These are phyloP conservation scores for Discoglossus pictus DNA, from an alignment of 2,797 vertebrate genomes.

Conservation along the genomic window DNA sequence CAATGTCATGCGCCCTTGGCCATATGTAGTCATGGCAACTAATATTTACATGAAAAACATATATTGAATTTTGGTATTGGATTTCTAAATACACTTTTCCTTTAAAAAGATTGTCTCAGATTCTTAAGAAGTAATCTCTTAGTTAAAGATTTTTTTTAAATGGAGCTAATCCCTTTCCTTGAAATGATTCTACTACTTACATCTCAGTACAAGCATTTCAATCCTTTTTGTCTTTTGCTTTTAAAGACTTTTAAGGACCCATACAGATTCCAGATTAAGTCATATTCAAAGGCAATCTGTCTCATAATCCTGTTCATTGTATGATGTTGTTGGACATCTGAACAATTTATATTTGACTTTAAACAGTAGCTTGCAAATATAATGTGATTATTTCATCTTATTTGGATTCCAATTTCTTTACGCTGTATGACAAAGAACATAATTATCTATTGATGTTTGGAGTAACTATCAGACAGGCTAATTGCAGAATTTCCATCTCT, in stretches of 20 bases:
- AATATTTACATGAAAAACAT: no score
- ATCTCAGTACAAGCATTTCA: not conserved
- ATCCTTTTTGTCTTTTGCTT: not conserved
- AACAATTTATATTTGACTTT: slow-evolving; percentile 44
- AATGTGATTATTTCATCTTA: slow-evolving; percentile 51
- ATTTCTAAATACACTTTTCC: no score
- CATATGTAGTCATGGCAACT: no score
- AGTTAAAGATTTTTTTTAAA: no score
- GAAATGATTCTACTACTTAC: not conserved
- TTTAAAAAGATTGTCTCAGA: no score
- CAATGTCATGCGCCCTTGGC: no score
- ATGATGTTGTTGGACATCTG: slow-evolving; percentile 32
- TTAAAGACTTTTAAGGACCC: not conserved
- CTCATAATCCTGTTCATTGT: slow-evolving; percentile 45
- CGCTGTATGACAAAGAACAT: slow-evolving; percentile 48
- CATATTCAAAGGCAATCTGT: slow-evolving; percentile 37
- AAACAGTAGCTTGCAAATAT: slow-evolving; percentile 33
- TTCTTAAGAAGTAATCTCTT: no score
- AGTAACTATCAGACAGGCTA: slow-evolving; percentile 37
- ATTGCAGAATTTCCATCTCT: slow-evolving; percentile 48
- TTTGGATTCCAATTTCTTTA: slow-evolving; percentile 48
- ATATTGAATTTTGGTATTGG: no score
- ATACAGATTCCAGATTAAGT: slow-evolving; percentile 20
- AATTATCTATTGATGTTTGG: slow-evolving; percentile 25
- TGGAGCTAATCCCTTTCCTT: not conserved